Conservation (phyloP, 2,113 vertebrate genomes). For the Hystrix brachyura region DNA sequence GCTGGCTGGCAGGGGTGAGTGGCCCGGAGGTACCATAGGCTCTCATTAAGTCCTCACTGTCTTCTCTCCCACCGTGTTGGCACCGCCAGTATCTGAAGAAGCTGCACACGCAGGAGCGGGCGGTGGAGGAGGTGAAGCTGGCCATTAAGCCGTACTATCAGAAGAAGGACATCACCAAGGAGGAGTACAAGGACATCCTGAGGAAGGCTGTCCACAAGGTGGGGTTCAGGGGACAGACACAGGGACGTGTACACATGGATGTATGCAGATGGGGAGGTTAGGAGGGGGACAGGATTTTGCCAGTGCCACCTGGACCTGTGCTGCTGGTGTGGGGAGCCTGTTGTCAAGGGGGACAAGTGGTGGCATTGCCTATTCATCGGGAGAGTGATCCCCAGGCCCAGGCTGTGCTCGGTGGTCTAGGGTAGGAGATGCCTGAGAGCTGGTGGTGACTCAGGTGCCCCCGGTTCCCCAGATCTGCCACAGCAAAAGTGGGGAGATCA, state of each 20-base stretch:
- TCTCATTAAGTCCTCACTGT: not conserved
- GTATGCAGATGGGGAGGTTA: not conserved
- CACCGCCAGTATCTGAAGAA: constrained; percentile 94
- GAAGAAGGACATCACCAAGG: constrained; percentile 97
- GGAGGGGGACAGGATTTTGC: not conserved
- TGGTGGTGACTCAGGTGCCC: not conserved
- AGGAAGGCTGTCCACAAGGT: constrained; percentile 98
- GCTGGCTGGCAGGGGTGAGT: accelerated
- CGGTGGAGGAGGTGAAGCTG: constrained; percentile 96
- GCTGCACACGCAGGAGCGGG: constrained; percentile 97
- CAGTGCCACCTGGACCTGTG: not conserved
- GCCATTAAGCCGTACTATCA: constrained; percentile 98
- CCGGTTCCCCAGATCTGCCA: constrained; percentile 93
- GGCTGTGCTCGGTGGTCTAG: not conserved
- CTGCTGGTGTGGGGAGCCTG: not conserved
- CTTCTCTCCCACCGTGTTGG: not conserved
- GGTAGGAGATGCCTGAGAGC: not conserved
- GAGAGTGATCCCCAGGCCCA: accelerated
- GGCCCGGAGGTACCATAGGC: not conserved
- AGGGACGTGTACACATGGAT: accelerated
- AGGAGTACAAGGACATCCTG: constrained; percentile 97
- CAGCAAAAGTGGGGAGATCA: constrained; percentile 97
- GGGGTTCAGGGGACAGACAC: not conserved
- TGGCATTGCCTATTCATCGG: accelerated
- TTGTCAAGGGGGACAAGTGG: not conserved